Conservation (phyloP, 2,888 invertebrate species). For the Microdon myrmicae region DNA sequence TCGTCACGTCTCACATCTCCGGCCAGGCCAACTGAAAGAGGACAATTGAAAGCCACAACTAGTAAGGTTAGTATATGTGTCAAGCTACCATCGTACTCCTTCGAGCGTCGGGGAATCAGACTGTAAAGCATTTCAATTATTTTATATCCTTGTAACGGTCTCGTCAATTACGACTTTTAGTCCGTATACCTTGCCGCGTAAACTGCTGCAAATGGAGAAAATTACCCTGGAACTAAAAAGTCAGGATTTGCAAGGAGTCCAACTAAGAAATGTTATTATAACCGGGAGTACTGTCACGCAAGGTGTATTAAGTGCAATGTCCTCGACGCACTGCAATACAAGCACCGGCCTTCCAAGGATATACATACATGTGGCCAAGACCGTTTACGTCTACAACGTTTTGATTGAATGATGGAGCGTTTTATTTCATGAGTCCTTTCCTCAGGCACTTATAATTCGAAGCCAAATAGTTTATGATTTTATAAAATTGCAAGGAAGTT, state of each 20-base stretch:
- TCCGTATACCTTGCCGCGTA: slow-evolving; percentile 33
- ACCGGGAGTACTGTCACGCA: slow-evolving; percentile 40
- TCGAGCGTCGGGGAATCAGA: slow-evolving; percentile 43
- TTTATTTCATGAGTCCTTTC: slow-evolving; percentile 38
- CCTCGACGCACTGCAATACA: slow-evolving; percentile 35
- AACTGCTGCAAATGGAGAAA: slow-evolving; percentile 44
- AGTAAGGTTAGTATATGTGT: neutral
- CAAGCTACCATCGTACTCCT: slow-evolving; percentile 32
- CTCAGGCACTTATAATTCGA: neutral
- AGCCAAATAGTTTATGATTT: slow-evolving; percentile 25
- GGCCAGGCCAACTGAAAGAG: neutral
- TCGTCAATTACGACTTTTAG: slow-evolving; percentile 52
- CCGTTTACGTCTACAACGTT: slow-evolving; percentile 4
- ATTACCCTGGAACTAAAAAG: slow-evolving; percentile 28
- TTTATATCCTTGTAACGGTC: slow-evolving; percentile 52
- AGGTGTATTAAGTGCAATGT: slow-evolving; percentile 47
- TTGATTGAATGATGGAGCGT: slow-evolving; percentile 19
- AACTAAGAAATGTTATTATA: slow-evolving; percentile 36
- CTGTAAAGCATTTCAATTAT: slow-evolving; percentile 52
- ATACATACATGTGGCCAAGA: slow-evolving; percentile 29
- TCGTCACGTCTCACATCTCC: neutral
- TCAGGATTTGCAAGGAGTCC: slow-evolving; percentile 25
- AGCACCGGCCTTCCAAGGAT: neutral
- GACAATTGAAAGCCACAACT: neutral
- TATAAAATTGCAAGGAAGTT: too few species aligned